A percentile compares a stretch with the other conserved stretches of the same genome.
Conservation (phyloP, 2,888 invertebrate species). For the Eupithecia subfuscata region DNA sequence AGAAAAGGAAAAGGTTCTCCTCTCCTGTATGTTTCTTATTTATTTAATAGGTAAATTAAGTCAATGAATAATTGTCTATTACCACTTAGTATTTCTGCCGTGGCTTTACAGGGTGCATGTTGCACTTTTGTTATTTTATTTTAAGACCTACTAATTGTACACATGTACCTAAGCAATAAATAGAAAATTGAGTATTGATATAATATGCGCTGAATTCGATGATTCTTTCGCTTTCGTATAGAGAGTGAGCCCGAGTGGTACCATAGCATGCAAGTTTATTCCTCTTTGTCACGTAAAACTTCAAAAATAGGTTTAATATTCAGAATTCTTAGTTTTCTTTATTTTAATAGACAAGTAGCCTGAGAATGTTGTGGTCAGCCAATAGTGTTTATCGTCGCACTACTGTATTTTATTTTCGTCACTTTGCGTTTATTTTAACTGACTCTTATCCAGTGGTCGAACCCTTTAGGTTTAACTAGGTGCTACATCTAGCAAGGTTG, state of each 20-base stretch:
- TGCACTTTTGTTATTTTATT: too few species aligned
- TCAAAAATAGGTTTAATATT: neutral
- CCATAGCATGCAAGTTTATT: neutral
- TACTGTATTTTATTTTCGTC: neutral
- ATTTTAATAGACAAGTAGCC: neutral
- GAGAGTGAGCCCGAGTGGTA: neutral
- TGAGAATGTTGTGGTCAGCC: neutral
- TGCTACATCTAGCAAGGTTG: neutral
- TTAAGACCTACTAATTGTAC: too few species aligned
- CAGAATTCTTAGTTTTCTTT: neutral
- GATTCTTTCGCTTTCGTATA: neutral
- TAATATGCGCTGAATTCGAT: too few species aligned
- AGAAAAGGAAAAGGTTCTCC: neutral
- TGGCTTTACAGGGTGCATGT: too few species aligned
- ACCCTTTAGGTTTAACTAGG: neutral
- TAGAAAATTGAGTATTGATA: too few species aligned
- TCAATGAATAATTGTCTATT: too few species aligned
- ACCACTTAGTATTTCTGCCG: too few species aligned
- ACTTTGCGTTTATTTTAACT: neutral
- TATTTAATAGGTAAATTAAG: too few species aligned
- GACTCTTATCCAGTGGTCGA: neutral
- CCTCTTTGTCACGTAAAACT: neutral
- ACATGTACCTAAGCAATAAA: too few species aligned
- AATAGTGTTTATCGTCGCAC: neutral
- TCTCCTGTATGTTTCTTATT: neutral